Percentiles rank a stretch among this genome's conserved stretches.
These are phyloP conservation scores for Synaphobranchus kaupii DNA, from an alignment of 2,797 vertebrate species.

Conservation along the genomic window DNA sequence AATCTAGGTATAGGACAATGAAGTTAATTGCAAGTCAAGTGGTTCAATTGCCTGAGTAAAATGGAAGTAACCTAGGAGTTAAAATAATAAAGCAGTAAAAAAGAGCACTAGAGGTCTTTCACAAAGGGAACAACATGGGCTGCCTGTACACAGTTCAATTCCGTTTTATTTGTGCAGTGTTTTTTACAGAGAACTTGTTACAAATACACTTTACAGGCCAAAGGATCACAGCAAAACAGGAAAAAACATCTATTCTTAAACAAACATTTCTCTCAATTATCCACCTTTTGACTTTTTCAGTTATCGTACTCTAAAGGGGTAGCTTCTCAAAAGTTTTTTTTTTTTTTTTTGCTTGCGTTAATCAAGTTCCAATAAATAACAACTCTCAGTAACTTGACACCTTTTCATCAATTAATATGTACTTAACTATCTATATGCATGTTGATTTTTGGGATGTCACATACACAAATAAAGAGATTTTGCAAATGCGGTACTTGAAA, in stretches of 20 bases:
- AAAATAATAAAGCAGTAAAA: not conserved
- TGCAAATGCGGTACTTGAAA: not conserved
- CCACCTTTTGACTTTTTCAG: not conserved
- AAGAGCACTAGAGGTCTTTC: not conserved
- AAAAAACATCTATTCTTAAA: too few species aligned
- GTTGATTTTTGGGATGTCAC: not conserved
- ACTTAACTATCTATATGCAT: too few species aligned
- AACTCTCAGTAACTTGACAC: not conserved
- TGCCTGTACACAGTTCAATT: too few species aligned
- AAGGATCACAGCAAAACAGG: too few species aligned
- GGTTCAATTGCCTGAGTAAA: not conserved
- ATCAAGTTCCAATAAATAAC: not conserved
- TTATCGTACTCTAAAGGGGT: not conserved
- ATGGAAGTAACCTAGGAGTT: not conserved
- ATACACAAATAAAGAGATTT: not conserved
- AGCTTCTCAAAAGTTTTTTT: not conserved
- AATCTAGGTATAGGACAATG: not conserved
- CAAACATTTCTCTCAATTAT: too few species aligned
- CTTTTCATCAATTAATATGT: not conserved
- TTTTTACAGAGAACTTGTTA: too few species aligned
- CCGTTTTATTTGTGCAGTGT: too few species aligned
- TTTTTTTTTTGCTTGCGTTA: not conserved
- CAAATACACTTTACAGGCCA: too few species aligned
- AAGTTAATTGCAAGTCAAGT: not conserved
- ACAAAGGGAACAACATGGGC: too few species aligned